A percentile compares a stretch with the other conserved stretches of the same genome.
Evolutionary conservation across 2,797 vertebrate genomes (phyloP).

Genomic region (Danio aesculapii): DNA sequence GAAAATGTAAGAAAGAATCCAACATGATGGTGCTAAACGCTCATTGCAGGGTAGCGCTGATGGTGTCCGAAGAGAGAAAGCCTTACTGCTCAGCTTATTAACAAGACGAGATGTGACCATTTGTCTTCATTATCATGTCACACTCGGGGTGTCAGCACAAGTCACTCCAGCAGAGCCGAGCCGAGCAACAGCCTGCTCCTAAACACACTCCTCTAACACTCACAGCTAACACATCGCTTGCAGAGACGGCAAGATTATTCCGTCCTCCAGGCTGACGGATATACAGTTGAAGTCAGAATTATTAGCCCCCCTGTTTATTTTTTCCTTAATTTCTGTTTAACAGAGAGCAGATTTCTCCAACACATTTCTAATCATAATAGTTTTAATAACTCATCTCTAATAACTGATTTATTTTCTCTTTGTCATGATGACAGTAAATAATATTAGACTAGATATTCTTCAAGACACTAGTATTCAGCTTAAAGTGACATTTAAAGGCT

Average conservation of each 20-base stretch:
- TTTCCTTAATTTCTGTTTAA: too few species aligned
- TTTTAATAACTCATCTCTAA: too few species aligned
- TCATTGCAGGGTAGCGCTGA: conserved; percentile 42
- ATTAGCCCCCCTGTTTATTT: too few species aligned
- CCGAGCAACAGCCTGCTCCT: conserved; percentile 37
- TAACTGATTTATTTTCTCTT: too few species aligned
- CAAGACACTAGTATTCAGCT: too few species aligned
- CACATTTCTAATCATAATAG: too few species aligned
- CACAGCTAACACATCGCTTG: conserved; percentile 42
- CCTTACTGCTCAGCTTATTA: conserved; percentile 47
- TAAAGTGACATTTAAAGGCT: too few species aligned
- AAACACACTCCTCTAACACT: conserved; percentile 19
- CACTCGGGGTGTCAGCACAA: conserved; percentile 49
- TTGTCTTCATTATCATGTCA: conserved; percentile 65
- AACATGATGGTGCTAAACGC: neutral
- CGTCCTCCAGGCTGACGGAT: neutral
- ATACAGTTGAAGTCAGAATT: too few species aligned
- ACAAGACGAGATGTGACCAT: conserved; percentile 53
- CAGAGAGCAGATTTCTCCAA: too few species aligned
- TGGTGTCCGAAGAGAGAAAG: conserved; percentile 35
- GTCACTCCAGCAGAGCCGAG: conserved; percentile 43
- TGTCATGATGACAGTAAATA: too few species aligned
- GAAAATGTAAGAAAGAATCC: neutral
- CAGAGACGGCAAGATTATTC: conserved; percentile 19
- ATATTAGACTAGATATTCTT: too few species aligned